A percentile compares a stretch with the other conserved stretches of the same genome.
Conservation (phyloP, 2,113 vertebrate species). For the Festucalex cinctus region DNA sequence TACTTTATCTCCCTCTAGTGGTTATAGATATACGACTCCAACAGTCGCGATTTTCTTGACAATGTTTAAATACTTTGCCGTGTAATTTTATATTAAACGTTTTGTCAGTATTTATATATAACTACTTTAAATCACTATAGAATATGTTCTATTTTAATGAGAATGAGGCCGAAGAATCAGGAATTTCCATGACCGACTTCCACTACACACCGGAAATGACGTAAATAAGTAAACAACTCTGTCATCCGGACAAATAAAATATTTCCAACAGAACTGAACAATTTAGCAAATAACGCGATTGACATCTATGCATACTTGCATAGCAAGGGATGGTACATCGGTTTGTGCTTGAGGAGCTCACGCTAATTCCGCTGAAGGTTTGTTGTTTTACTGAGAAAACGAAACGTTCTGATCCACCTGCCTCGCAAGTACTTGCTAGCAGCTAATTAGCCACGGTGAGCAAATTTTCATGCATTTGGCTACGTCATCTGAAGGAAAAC, state of each 20-base stretch:
- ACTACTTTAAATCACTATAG: too few species aligned
- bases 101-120: background rate
- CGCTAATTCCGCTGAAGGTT: constrained; percentile 32
- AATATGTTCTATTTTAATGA: background rate
- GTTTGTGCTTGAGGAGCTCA: background rate
- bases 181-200: constrained; percentile 30
- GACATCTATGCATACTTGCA: background rate
- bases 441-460: constrained; percentile 22
- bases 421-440: constrained; percentile 12
- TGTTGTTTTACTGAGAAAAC: rapidly evolving
- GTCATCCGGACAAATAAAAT: constrained; percentile 18
- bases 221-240: constrained; percentile 51
- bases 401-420: constrained; percentile 11
- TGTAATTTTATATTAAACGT: background rate
- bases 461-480: background rate
- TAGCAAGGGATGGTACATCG: rapidly evolving
- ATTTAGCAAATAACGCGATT: background rate
- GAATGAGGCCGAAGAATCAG: background rate
- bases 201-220: constrained; percentile 53
- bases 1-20: background rate
- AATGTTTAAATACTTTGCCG: background rate
- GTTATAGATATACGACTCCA: background rate
- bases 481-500: background rate
- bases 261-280: background rate
- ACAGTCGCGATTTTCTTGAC: too few species aligned